Evolutionary conservation across 92 coral and sea anemone species (phyloP), one percentile per base, ranked within the genome.

Genomic region (Galaxea fascicularis): DNA sequence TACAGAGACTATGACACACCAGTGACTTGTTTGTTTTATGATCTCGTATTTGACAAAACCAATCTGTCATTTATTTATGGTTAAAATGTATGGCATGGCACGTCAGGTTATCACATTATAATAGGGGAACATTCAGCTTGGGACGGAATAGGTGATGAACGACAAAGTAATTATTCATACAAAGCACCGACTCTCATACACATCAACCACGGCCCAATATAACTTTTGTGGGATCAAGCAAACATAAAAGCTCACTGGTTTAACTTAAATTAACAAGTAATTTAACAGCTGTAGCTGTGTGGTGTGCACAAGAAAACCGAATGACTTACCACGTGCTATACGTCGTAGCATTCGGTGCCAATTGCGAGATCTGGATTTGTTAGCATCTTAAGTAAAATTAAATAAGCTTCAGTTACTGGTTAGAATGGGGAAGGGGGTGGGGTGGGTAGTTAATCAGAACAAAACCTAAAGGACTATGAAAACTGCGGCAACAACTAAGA

Each of bases 331-430:
- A 71, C 88, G 84, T 79, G 94, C 85, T 89, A 94, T 84, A 94
- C 98, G 94, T 94, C 98, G 95, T 88, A 93, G 92, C 95, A 94
- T 76, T 94, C 98, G 84, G 98, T 93, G 78, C 98, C 98, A 88
- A 94, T 92, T 82, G 95, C 86, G 88, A 94, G 95, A 85, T 94
- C 98, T 89, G 98, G 88, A 82, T 92, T 94, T 88, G 95, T 92
- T 89, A 94, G 87, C 77, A 94, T 94, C 98, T 94, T 94, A 90
- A 94, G 94, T 89, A 86, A 93, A 89, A 94, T 93, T 93, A 94
- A 88, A 93, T 80, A 86, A 94, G 89, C 83, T 87, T 86, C 90
- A 79, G 92, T 82, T 79, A 71, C 79, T 73, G 66, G 88, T 77
- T 90, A 76, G 87, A 75, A 80, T 47, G 70, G 30, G 17, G 25